Evolutionary conservation across 2,888 invertebrate species (phyloP).

Genomic region (Eilema caniola): DNA sequence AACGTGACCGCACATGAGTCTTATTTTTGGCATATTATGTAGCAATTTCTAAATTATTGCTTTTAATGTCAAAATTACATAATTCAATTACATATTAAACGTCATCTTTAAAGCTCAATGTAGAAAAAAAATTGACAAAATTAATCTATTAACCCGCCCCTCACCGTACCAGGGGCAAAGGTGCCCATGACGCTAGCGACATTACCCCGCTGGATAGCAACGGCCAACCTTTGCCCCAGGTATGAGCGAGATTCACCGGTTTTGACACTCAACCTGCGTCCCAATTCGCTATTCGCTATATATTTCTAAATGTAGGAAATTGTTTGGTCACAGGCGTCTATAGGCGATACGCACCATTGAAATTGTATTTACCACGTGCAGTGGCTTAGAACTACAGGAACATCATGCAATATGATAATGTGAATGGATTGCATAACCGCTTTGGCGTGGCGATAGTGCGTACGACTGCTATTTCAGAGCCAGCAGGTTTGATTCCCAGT

Average conservation of each 20-base stretch:
- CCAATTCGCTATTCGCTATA: too few relatives aligned
- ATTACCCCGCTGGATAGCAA: too few relatives aligned
- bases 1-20: not conserved
- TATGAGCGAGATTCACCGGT: too few relatives aligned
- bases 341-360: constrained; percentile 37
- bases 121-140: too few relatives aligned
- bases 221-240: too few relatives aligned
- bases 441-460: not conserved
- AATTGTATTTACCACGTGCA: constrained; percentile 24
- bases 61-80: too few relatives aligned
- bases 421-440: not conserved
- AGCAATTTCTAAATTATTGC: not conserved
- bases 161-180: too few relatives aligned
- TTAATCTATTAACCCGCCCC: too few relatives aligned
- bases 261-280: too few relatives aligned
- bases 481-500: not conserved
- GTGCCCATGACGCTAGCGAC: too few relatives aligned
- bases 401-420: constrained; percentile 28
- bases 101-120: too few relatives aligned
- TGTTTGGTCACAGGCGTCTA: constrained; percentile 8
- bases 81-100: too few relatives aligned
- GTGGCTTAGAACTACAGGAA: constrained; percentile 34
- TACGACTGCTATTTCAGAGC: not conserved
- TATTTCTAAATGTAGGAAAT: not conserved
- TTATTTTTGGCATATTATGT: not conserved